These are phyloP conservation scores for Eulemur macaco DNA, from an alignment of 2,113 vertebrate species.

Conservation along the genomic window DNA sequence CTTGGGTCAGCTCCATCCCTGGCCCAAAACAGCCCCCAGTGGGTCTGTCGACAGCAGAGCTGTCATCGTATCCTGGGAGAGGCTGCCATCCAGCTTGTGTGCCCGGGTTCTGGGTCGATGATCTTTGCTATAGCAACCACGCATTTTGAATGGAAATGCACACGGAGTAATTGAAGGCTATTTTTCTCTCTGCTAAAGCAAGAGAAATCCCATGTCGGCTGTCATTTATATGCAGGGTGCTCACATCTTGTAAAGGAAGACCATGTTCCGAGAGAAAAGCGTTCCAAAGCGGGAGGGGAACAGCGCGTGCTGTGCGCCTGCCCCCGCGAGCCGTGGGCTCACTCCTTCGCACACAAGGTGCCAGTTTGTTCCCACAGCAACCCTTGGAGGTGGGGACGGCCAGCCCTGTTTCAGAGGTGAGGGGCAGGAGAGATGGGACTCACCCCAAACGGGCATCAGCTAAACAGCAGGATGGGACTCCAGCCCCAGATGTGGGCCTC, in stretches of 20 bases:
- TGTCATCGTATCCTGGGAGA: accelerated
- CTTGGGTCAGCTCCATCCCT: background rate
- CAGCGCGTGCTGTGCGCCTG: accelerated
- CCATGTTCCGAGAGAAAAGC: accelerated
- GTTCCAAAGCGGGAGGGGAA: background rate
- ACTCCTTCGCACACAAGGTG: accelerated
- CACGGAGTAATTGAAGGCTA: accelerated
- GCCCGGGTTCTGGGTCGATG: background rate
- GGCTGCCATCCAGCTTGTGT: background rate
- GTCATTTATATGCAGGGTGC: background rate
- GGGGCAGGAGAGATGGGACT: background rate
- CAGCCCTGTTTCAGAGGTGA: accelerated
- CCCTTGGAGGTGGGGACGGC: background rate
- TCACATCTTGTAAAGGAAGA: background rate
- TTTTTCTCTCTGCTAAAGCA: background rate
- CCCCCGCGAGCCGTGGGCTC: accelerated
- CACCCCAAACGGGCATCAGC: accelerated
- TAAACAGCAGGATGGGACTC: background rate
- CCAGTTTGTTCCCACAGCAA: accelerated
- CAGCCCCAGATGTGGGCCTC: background rate
- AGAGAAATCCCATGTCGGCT: accelerated
- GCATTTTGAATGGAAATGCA: background rate
- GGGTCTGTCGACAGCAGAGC: background rate
- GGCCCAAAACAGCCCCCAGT: background rate
- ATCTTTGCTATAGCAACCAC: background rate